phyloP scores from a whole-genome alignment of 2,113 vertebrate genomes.

The Thamnophis sirtalis region DNA sequence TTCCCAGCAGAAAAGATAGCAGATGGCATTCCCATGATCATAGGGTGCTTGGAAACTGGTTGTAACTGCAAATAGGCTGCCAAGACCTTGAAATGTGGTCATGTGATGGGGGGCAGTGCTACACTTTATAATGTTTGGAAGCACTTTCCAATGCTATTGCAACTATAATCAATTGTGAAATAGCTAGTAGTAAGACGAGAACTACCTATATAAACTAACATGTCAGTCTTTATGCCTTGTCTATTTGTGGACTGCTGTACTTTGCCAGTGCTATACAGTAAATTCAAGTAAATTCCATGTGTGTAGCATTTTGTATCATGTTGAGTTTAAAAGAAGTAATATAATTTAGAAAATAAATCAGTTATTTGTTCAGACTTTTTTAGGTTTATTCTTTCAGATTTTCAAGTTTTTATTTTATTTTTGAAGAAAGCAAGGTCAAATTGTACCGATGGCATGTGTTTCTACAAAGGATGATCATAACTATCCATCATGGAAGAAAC shows the following conservation, averaged over 20 bases:
- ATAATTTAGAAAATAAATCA: slow-evolving; percentile 10
- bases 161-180: too few relatives aligned
- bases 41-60: too few relatives aligned
- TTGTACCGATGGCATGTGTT: not conserved
- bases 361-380: slow-evolving; percentile 23
- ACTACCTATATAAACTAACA: not conserved
- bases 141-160: too few relatives aligned
- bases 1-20: too few relatives aligned
- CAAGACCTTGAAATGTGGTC: too few relatives aligned
- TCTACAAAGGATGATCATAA: not conserved
- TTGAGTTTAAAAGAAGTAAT: not conserved
- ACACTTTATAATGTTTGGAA: too few relatives aligned
- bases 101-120: too few relatives aligned
- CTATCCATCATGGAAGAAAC: not conserved
- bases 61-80: too few relatives aligned
- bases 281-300: not conserved
- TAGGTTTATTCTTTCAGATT: too few relatives aligned
- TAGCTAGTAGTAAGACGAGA: too few relatives aligned
- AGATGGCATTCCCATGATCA: too few relatives aligned
- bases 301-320: slow-evolving; percentile 15
- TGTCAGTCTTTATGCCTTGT: slow-evolving; percentile 16
- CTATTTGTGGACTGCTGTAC: slow-evolving; percentile 12
- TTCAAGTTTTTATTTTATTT: not conserved
- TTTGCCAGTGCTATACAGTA: not conserved
- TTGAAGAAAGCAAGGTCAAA: not conserved